Percentiles rank a stretch among this genome's conserved stretches.
Conservation (phyloP, 2,888 invertebrate species). For the Gastrophysa polygoni region DNA sequence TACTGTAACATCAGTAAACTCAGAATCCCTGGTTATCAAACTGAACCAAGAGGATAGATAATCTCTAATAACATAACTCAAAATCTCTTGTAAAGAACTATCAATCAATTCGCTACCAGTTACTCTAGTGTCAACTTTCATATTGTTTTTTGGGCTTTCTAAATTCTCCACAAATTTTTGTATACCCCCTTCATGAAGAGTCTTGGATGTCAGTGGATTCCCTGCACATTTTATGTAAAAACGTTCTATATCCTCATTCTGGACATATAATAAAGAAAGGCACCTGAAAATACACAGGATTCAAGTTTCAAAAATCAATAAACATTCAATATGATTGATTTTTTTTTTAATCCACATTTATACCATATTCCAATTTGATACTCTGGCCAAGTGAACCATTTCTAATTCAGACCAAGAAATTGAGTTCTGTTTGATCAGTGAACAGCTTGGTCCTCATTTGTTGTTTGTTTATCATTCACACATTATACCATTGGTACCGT, state of each 20-base stretch:
- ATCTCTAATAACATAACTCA: conserved; percentile 80
- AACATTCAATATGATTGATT: too few species aligned
- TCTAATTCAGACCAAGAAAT: too few species aligned
- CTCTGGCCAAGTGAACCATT: too few species aligned
- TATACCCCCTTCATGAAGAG: conserved; percentile 56
- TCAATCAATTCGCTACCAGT: conserved; percentile 87
- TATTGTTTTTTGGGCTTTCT: conserved; percentile 49
- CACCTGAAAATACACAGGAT: conserved; percentile 45
- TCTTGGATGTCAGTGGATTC: conserved; percentile 52
- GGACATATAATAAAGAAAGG: conserved; percentile 55
- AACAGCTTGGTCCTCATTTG: too few species aligned
- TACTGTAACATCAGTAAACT: conserved; percentile 71
- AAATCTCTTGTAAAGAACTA: conserved; percentile 83
- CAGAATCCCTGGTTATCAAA: conserved; percentile 72
- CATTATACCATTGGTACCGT: too few species aligned
- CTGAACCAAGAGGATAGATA: conserved; percentile 80
- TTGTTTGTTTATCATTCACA: too few species aligned
- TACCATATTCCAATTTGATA: too few species aligned
- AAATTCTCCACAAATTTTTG: conserved; percentile 49
- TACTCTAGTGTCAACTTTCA: conserved; percentile 66
- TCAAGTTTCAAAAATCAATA: too few species aligned
- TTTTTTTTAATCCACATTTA: too few species aligned
- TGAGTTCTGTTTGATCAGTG: too few species aligned
- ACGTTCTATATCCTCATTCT: conserved; percentile 54
- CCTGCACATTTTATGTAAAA: conserved; percentile 53